Percentiles rank a stretch among this genome's conserved stretches.
These are phyloP conservation scores for Heliconius cydno DNA, from an alignment of 2,888 invertebrate species.

Conservation along the genomic window DNA sequence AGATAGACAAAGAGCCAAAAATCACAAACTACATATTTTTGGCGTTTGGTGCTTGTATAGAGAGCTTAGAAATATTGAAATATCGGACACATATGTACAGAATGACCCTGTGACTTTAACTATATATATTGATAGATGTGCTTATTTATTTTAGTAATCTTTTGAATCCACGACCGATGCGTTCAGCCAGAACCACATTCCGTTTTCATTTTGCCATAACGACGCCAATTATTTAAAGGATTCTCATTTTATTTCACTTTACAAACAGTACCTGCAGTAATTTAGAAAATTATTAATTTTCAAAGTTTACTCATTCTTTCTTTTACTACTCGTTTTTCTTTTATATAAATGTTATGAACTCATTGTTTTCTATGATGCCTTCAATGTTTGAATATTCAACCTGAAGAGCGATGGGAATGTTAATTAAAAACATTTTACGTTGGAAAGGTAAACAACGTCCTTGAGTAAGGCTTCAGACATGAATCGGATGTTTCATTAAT, in stretches of 20 bases:
- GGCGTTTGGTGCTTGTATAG: too few species aligned
- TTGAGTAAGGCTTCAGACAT: constrained; percentile 54
- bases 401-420: constrained; percentile 45
- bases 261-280: not conserved
- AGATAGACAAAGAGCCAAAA: too few species aligned
- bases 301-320: not conserved
- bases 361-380: constrained; percentile 1
- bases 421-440: constrained; percentile 60
- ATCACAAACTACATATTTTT: too few species aligned
- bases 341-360: not conserved
- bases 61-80: too few species aligned
- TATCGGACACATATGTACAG: too few species aligned
- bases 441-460: constrained; percentile 54
- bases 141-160: not conserved
- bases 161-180: not conserved
- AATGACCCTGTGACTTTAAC: too few species aligned
- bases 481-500: constrained; percentile 51
- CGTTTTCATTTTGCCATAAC: not conserved
- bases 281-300: not conserved
- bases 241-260: not conserved
- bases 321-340: not conserved
- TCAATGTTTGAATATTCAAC: constrained; percentile 1
- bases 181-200: not conserved
- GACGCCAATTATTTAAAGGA: not conserved
- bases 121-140: not conserved